These are phyloP conservation scores for Micrasema minimum DNA, from an alignment of 1,140 invertebrate species.

Conservation along the genomic window DNA sequence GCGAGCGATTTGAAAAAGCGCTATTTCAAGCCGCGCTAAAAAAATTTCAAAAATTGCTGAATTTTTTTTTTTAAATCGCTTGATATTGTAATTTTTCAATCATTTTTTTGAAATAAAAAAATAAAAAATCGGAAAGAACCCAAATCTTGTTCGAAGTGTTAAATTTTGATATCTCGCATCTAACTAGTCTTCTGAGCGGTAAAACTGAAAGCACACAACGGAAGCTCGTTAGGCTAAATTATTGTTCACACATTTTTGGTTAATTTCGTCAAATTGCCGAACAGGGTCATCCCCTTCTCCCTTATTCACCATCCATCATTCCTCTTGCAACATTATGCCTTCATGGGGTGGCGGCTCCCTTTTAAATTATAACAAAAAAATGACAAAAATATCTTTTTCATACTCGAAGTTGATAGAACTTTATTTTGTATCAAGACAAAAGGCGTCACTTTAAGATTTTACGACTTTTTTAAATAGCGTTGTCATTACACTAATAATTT, in stretches of 20 bases:
- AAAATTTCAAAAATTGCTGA: too few relatives aligned
- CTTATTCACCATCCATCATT: too few relatives aligned
- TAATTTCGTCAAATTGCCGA: conserved; percentile 8
- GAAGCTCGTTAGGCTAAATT: conserved; percentile 6
- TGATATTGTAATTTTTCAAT: too few relatives aligned
- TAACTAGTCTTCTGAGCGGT: too few relatives aligned
- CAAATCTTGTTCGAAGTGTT: too few relatives aligned
- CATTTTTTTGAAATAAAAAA: too few relatives aligned
- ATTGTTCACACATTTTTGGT: conserved; percentile 25
- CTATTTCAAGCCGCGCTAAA: too few relatives aligned
- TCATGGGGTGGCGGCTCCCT: background rate
- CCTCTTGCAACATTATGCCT: background rate
- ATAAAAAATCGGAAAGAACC: too few relatives aligned
- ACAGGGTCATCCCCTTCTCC: background rate
- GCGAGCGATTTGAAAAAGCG: too few relatives aligned
- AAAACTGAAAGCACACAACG: background rate
- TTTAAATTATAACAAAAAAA: background rate
- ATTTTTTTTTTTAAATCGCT: too few relatives aligned
- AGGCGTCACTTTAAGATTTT: background rate
- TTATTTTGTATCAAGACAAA: background rate
- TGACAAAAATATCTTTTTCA: background rate
- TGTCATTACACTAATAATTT: background rate
- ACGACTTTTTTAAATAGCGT: background rate
- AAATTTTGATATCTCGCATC: too few relatives aligned
- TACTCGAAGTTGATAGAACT: background rate